Evolutionary conservation across 2,888 invertebrate species (phyloP).

Genomic region (Clepsis dumicolana): DNA sequence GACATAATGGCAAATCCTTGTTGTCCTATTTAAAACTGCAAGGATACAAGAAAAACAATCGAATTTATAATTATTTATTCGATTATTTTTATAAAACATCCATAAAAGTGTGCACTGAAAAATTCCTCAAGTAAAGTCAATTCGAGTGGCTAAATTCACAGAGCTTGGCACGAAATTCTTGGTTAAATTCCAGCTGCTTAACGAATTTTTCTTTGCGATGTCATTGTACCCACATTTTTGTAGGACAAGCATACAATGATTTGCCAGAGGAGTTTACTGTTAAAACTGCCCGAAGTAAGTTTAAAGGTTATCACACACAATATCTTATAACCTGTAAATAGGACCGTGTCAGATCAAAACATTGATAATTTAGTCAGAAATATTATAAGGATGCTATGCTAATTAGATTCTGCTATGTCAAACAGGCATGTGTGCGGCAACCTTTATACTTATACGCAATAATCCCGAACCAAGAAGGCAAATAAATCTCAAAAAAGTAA

Average conservation of each 20-base stretch:
- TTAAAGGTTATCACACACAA: neutral
- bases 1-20: conserved; percentile 3
- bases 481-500: neutral
- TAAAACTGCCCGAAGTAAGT: neutral
- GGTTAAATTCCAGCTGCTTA: neutral
- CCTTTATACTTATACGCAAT: neutral
- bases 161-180: neutral
- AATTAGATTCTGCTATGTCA: neutral
- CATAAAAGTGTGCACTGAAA: neutral
- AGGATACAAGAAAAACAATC: conserved; percentile 4
- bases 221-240: neutral
- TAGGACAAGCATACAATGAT: neutral
- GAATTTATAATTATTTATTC: no score
- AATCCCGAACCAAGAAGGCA: conserved; percentile 6
- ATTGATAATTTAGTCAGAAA: neutral
- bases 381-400: neutral
- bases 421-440: neutral
- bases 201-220: neutral
- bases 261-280: neutral
- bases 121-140: neutral
- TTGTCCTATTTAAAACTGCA: neutral
- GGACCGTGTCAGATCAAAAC: neutral
- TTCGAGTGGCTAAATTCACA: neutral
- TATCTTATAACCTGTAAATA: neutral
- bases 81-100: neutral